Evolutionary conservation across 1,140 invertebrate species (phyloP).

Genomic region (Muscidifurax raptorellus): DNA sequence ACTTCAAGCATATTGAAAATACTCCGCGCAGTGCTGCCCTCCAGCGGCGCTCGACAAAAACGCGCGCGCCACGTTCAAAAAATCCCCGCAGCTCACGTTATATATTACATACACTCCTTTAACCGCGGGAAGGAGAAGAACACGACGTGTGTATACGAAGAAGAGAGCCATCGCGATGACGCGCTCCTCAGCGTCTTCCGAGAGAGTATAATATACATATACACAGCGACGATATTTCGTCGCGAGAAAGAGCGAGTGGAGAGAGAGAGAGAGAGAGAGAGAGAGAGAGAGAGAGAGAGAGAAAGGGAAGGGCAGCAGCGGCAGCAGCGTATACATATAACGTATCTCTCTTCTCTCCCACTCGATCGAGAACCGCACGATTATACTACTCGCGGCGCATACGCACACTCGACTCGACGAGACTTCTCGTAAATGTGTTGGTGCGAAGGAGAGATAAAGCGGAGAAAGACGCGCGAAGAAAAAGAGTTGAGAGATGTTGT

Average conservation of each 20-base stretch:
- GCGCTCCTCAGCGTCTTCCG: constrained; percentile 28
- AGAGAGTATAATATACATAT: not conserved
- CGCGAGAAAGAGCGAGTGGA: not conserved
- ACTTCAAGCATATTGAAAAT: too few relatives aligned
- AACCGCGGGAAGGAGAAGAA: not conserved
- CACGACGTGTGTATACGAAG: not conserved
- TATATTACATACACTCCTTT: not conserved
- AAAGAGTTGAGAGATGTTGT: not conserved
- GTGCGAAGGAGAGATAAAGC: not conserved
- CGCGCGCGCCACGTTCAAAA: not conserved
- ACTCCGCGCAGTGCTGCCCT: not conserved
- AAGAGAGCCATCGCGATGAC: not conserved
- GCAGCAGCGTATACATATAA: too few relatives aligned
- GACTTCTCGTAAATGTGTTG: constrained; percentile 54
- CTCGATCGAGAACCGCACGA: too few relatives aligned
- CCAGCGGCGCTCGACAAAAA: too few relatives aligned
- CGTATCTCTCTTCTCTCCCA: too few relatives aligned
- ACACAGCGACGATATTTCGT: not conserved
- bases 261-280: not conserved
- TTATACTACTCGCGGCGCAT: not conserved
- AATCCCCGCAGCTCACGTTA: not conserved
- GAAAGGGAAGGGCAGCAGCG: not conserved
- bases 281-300: not conserved
- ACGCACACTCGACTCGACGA: constrained; percentile 51
- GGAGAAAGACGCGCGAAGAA: constrained; percentile 11